phyloP scores from a whole-genome alignment of 2,797 vertebrate species.

The Serranus cabrilla region DNA sequence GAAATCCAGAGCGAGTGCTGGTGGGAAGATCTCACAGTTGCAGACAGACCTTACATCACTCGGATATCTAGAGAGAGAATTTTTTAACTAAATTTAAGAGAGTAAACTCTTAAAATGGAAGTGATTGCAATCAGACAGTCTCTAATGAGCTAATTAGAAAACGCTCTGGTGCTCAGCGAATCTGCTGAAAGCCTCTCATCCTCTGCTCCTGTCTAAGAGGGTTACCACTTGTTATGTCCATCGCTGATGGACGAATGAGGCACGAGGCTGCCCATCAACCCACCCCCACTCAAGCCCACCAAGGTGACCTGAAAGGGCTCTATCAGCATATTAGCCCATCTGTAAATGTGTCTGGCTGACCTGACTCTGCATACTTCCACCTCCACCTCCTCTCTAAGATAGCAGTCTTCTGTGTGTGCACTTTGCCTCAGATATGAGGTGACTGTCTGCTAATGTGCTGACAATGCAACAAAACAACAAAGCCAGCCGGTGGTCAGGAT shows the following conservation, averaged over 20 bases:
- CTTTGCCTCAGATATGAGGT: conserved; percentile 11
- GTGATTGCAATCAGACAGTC: conserved; percentile 82
- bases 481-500: conserved; percentile 28
- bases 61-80: conserved; percentile 23
- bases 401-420: conserved; percentile 3
- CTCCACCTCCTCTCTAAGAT: conserved; percentile 13
- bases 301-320: conserved; percentile 69
- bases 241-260: conserved; percentile 45
- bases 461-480: conserved; percentile 22
- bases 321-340: conserved; percentile 46
- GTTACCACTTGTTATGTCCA: conserved; percentile 49
- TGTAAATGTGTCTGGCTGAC: conserved; percentile 12
- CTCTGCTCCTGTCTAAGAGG: conserved; percentile 40
- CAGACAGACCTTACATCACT: conserved; percentile 14
- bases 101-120: conserved; percentile 66
- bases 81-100: conserved; percentile 49
- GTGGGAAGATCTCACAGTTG: conserved; percentile 33
- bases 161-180: conserved; percentile 58
- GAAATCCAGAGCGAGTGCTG: conserved; percentile 49
- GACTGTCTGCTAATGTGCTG: conserved; percentile 24
- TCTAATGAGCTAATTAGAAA: conserved; percentile 79
- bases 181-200: conserved; percentile 54
- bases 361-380: conserved; percentile 24
- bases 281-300: conserved; percentile 32
- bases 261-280: conserved; percentile 33